These are phyloP conservation scores for Pipistrellus kuhlii DNA, from an alignment of 2,797 vertebrate genomes.

Conservation along the genomic window DNA sequence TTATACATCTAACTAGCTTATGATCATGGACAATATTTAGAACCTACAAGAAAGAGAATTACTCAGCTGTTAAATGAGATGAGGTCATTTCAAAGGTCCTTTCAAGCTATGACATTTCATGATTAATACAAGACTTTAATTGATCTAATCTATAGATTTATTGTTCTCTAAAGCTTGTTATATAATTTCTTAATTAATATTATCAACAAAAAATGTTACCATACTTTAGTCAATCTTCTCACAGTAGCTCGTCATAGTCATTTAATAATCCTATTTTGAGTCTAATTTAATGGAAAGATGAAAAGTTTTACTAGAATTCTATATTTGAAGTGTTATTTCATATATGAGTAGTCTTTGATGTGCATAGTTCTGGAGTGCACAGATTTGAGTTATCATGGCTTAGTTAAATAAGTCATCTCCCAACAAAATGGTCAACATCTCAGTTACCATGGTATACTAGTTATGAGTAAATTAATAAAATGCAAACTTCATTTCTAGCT, in stretches of 20 bases:
- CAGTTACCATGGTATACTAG: not conserved
- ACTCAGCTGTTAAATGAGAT: not conserved
- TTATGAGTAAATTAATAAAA: not conserved
- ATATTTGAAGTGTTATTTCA: not conserved
- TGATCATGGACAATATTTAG: not conserved
- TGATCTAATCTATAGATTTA: not conserved
- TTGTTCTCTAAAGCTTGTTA: slow-evolving; percentile 25
- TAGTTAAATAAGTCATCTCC: not conserved
- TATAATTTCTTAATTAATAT: not conserved
- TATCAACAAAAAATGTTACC: slow-evolving; percentile 1
- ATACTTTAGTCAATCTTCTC: not conserved
- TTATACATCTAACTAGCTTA: not conserved
- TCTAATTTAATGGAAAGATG: not conserved
- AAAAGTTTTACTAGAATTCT: not conserved
- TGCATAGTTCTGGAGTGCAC: not conserved
- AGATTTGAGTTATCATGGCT: not conserved
- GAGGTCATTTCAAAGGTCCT: not conserved
- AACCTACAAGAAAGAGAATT: not conserved
- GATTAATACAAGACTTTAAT: not conserved
- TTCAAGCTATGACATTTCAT: not conserved
- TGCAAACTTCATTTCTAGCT: not conserved
- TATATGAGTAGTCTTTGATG: not conserved
- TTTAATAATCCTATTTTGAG: not conserved
- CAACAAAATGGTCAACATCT: not conserved
- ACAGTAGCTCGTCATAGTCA: not conserved